These are phyloP conservation scores for Dreissena rostriformis DNA, from an alignment of 1,140 invertebrate species.

Conservation along the genomic window DNA sequence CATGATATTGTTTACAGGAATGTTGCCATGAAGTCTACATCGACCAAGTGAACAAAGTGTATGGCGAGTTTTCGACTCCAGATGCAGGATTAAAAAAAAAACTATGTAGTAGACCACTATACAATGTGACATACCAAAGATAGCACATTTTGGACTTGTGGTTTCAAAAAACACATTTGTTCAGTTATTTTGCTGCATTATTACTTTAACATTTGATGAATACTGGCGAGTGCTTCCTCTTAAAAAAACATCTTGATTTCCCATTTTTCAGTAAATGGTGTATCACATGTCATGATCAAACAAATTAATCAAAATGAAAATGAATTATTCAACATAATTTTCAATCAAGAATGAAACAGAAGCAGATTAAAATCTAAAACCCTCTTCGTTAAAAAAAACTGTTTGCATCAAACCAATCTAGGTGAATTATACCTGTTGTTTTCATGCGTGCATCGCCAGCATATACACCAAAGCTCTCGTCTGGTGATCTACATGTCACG, in stretches of 20 bases:
- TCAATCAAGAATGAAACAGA: not conserved
- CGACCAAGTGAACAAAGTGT: not conserved
- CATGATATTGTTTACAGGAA: not conserved
- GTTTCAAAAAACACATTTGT: not conserved
- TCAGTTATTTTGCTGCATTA: not conserved
- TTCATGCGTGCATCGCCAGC: not conserved
- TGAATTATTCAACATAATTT: not conserved
- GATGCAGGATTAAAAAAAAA: not conserved
- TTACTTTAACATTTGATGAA: not conserved
- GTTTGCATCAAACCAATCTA: not conserved
- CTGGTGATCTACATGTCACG: slow-evolving; percentile 65
- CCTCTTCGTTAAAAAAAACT: not conserved
- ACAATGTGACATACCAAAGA: too few relatives aligned
- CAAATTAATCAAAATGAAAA: not conserved
- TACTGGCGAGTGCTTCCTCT: not conserved
- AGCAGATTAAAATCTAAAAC: not conserved
- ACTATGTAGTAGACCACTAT: not conserved
- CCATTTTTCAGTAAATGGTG: not conserved
- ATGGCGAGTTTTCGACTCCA: not conserved
- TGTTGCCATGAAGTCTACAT: not conserved
- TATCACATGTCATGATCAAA: not conserved
- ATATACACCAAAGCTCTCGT: slow-evolving; percentile 62
- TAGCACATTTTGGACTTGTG: too few relatives aligned
- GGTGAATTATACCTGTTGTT: not conserved
- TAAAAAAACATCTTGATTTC: not conserved